These are phyloP conservation scores for Drosophila emarginata DNA, from an alignment of 2,888 invertebrate species.

Conservation along the genomic window DNA sequence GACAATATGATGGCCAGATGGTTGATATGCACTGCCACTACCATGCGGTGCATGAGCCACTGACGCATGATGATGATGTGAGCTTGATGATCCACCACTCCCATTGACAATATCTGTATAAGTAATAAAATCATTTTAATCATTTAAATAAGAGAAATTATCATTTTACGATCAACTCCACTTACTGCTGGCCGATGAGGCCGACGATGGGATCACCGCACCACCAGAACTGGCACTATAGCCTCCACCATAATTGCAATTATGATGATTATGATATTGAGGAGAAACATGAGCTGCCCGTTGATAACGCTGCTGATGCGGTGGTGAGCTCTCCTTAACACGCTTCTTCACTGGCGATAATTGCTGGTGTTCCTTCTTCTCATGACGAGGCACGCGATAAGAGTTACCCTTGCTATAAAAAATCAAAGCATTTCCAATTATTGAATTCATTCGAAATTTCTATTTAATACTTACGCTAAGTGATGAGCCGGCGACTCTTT, in stretches of 20 bases:
- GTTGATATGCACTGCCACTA: constrained; percentile 63
- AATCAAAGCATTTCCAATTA: not conserved
- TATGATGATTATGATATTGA: constrained; percentile 82
- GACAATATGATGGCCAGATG: constrained; percentile 69
- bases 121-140: constrained; percentile 3
- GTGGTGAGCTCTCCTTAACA: constrained; percentile 97
- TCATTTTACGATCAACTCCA: not conserved
- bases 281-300: constrained; percentile 82
- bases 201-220: constrained; percentile 66
- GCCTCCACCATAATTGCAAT: constrained; percentile 78
- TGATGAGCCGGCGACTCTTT: constrained; percentile 84
- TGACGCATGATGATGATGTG: constrained; percentile 74
- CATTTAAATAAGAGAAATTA: not conserved
- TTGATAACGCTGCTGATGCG: constrained; percentile 84
- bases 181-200: constrained; percentile 77
- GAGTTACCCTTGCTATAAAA: constrained; percentile 79
- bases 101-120: constrained; percentile 70
- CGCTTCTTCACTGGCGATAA: constrained; percentile 98
- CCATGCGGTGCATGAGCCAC: constrained; percentile 73
- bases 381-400: constrained; percentile 84
- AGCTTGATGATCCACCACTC: constrained; percentile 61
- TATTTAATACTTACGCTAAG: constrained; percentile 78
- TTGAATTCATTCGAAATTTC: not conserved
- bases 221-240: constrained; percentile 53
- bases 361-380: constrained; percentile 94